phyloP scores from a whole-genome alignment of 1,140 invertebrate species.

The Bombus waltoni region DNA sequence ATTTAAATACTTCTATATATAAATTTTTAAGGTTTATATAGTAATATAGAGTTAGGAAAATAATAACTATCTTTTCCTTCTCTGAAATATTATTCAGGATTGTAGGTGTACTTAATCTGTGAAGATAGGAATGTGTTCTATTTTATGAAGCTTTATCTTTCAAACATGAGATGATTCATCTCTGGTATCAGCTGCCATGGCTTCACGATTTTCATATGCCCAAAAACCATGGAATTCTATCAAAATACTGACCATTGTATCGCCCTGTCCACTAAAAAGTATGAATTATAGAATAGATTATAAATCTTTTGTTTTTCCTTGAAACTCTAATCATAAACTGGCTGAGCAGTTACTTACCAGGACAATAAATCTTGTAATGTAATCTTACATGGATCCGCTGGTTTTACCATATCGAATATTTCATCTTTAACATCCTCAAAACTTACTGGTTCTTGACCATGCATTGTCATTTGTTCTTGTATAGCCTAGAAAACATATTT shows the following conservation, averaged over 20 bases:
- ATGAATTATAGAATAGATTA: not conserved
- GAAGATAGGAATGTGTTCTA: conserved; percentile 27
- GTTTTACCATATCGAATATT: conserved; percentile 99
- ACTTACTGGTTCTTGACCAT: conserved; percentile 92
- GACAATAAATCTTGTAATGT: conserved; percentile 92
- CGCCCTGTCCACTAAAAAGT: conserved; percentile 91
- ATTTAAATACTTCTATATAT: not conserved
- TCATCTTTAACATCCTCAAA: conserved; percentile 98
- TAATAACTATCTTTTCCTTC: not conserved
- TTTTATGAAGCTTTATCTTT: conserved; percentile 47
- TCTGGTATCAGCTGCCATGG: conserved; percentile 85
- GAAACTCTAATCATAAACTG: not conserved
- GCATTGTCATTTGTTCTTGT: conserved; percentile 93
- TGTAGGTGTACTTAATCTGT: not conserved
- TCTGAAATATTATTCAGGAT: not conserved
- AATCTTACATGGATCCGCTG: conserved; percentile 92
- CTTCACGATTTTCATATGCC: conserved; percentile 97
- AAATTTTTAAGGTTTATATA: not conserved
- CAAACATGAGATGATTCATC: conserved; percentile 81
- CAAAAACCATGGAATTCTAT: conserved; percentile 98
- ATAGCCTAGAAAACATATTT: conserved; percentile 86
- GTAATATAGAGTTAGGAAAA: not conserved
- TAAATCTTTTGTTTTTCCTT: not conserved
- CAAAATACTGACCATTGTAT: conserved; percentile 96
- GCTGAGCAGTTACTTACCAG: conserved; percentile 75